Conservation (phyloP, 92 coral and sea anemone genomes). For the Palythoa grandis region DNA sequence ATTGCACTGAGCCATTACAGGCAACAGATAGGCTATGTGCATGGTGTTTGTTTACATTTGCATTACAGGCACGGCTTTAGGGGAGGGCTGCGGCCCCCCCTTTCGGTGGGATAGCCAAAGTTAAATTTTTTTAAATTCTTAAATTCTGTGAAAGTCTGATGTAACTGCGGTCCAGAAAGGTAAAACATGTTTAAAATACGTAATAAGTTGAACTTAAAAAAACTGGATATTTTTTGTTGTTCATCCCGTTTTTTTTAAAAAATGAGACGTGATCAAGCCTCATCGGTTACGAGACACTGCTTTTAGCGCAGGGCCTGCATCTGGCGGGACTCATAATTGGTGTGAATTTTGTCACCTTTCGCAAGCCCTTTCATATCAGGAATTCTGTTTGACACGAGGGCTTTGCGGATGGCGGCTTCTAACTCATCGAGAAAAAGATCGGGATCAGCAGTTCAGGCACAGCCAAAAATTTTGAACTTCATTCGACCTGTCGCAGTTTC, state of each 20-base stretch:
- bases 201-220: conserved; percentile 12
- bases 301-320: conserved; percentile 11
- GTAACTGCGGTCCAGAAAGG: too few species aligned
- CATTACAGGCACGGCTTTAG: too few species aligned
- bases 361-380: conserved; percentile 11
- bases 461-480: conserved; percentile 31
- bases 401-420: too few species aligned
- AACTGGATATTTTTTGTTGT: conserved; percentile 26
- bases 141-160: too few species aligned
- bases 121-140: too few species aligned
- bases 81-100: background rate
- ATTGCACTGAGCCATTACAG: too few species aligned
- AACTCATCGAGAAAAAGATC: conserved; percentile 28
- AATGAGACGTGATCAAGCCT: conserved; percentile 25
- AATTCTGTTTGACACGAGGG: conserved; percentile 29
- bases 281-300: conserved; percentile 18
- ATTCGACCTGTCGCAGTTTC: conserved; percentile 25
- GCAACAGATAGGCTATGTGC: too few species aligned
- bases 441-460: conserved; percentile 31
- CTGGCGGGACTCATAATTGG: conserved; percentile 22
- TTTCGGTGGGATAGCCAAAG: too few species aligned
- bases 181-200: too few species aligned
- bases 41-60: too few species aligned
- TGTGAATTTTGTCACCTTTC: conserved; percentile 7
- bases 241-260: conserved; percentile 7